Percentiles rank a stretch among this genome's conserved stretches.
phyloP scores from a whole-genome alignment of 2,888 invertebrate species.

The Macaria liturata region DNA sequence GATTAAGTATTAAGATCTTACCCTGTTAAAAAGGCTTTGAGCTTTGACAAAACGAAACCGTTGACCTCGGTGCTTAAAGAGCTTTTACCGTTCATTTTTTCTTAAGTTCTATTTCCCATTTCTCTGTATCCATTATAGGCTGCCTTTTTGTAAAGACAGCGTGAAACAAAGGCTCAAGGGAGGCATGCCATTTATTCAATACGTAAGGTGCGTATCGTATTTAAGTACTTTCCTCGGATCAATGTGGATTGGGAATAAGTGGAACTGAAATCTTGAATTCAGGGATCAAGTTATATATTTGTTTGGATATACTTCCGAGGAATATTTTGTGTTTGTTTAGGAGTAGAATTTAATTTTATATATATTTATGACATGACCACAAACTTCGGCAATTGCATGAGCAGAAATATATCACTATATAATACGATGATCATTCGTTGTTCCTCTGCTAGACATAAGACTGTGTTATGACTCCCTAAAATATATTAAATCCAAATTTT shows the following conservation, averaged over 20 bases:
- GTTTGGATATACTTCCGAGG: too few species aligned
- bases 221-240: conserved; percentile 24
- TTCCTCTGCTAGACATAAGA: too few species aligned
- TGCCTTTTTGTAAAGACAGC: conserved; percentile 21
- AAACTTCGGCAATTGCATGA: too few species aligned
- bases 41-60: conserved; percentile 13
- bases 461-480: too few species aligned
- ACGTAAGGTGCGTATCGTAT: conserved; percentile 32
- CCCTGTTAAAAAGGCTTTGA: conserved; percentile 10
- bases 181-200: conserved; percentile 30
- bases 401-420: too few species aligned
- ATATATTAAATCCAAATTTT: too few species aligned
- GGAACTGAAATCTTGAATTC: background rate
- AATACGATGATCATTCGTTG: too few species aligned
- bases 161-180: conserved; percentile 23
- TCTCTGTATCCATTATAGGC: conserved; percentile 22
- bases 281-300: too few species aligned
- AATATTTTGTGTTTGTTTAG: too few species aligned
- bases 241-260: conserved; percentile 26
- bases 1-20: conserved; percentile 4
- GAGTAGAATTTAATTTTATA: too few species aligned
- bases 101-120: conserved; percentile 21
- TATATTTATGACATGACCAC: too few species aligned
- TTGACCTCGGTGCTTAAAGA: conserved; percentile 15
- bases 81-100: conserved; percentile 22